Evolutionary conservation across 1,140 invertebrate genomes (phyloP).

Genomic region (Panulirus ornatus): DNA sequence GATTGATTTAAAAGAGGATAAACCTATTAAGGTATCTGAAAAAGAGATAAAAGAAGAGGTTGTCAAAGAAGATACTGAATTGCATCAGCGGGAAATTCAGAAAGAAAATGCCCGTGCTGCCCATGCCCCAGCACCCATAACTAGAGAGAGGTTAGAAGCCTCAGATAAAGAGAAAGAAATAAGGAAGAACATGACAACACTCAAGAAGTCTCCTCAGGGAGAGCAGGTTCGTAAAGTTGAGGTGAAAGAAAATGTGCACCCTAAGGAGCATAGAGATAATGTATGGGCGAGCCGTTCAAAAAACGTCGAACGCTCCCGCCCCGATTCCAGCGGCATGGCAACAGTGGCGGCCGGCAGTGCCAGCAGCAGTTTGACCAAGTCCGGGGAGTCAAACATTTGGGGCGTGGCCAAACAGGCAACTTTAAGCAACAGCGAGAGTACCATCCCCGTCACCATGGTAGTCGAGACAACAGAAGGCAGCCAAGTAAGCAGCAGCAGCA

Average conservation of each 20-base stretch:
- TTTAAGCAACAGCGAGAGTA: slow-evolving; percentile 47
- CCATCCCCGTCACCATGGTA: slow-evolving; percentile 14
- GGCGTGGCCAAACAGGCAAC: slow-evolving; percentile 64
- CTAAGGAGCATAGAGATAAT: slow-evolving; percentile 69
- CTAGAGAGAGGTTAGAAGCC: slow-evolving; percentile 61
- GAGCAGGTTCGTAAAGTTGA: slow-evolving; percentile 54
- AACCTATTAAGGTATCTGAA: slow-evolving; percentile 3
- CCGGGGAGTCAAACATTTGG: slow-evolving; percentile 67
- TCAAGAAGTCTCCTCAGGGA: slow-evolving; percentile 67
- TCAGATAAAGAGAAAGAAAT: slow-evolving; percentile 69
- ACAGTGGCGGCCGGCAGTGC: slow-evolving; percentile 54
- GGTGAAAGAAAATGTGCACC: slow-evolving; percentile 52
- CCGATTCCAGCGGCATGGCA: slow-evolving; percentile 74
- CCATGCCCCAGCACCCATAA: slow-evolving; percentile 67
- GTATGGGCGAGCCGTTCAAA: slow-evolving; percentile 73
- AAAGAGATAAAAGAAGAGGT: slow-evolving; percentile 50
- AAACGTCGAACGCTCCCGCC: slow-evolving; percentile 76
- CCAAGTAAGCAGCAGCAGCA: neutral
- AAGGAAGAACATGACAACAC: slow-evolving; percentile 74
- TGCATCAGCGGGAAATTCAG: slow-evolving; percentile 21
- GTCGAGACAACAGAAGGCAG: neutral
- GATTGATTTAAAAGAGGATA: slow-evolving; percentile 49
- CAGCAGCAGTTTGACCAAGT: slow-evolving; percentile 61
- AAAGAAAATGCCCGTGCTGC: slow-evolving; percentile 49
- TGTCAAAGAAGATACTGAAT: slow-evolving; percentile 28